These are phyloP conservation scores for Amphilophus citrinellus DNA, from an alignment of 2,113 vertebrate species.

Conservation along the genomic window DNA sequence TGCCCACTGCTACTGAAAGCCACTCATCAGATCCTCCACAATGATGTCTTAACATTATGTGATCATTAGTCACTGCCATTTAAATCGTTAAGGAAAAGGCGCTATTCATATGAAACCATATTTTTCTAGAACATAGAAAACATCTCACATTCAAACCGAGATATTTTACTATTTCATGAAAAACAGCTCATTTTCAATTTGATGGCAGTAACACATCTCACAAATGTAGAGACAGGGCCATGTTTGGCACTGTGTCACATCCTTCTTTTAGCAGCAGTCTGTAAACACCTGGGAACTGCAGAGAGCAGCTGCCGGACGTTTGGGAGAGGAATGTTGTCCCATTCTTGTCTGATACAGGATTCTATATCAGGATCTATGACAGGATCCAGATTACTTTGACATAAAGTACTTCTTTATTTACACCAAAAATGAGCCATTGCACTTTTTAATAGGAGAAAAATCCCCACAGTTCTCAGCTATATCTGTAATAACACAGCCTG, in stretches of 20 bases:
- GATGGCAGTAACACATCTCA: not conserved
- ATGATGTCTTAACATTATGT: not conserved
- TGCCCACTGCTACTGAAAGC: not conserved
- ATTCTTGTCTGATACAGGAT: not conserved
- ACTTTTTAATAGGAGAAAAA: not conserved
- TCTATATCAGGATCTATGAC: not conserved
- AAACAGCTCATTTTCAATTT: not conserved
- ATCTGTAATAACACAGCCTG: constrained; percentile 25
- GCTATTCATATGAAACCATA: too few species aligned
- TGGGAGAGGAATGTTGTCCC: not conserved
- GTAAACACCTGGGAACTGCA: not conserved
- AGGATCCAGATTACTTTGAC: not conserved
- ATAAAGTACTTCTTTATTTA: constrained; percentile 12
- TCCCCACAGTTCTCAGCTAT: not conserved
- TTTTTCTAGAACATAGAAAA: not conserved
- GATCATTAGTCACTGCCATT: not conserved
- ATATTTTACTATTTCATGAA: not conserved
- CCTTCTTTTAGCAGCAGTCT: not conserved
- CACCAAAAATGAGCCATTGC: not conserved
- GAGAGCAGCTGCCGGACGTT: not conserved
- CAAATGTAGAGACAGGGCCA: not conserved
- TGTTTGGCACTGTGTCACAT: not conserved
- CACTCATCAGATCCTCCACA: not conserved
- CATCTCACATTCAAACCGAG: not conserved
- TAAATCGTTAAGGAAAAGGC: not conserved